Base-by-base conservation (phyloP, 1,140 invertebrate species). In the Drosophila repleta region DNA sequence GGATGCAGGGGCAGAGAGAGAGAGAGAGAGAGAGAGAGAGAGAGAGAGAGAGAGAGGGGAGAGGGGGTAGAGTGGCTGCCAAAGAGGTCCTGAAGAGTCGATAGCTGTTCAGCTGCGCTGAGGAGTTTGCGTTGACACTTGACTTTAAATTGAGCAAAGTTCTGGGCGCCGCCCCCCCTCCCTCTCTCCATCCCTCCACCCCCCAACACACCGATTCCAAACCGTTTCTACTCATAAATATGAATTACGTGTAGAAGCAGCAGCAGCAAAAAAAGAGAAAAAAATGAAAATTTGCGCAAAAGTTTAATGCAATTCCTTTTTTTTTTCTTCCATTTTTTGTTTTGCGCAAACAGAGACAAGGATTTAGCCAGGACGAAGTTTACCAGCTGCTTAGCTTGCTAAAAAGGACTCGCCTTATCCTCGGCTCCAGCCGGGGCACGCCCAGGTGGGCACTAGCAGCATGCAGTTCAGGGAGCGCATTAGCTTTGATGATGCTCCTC, bases 41-140 rank as follows among this genome's bases (percentile, higher is more conserved):
- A 1, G 24, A 5, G 24, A 18, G 43, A 35, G 35, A 15, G 55
- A 35, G 24, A 15, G 41, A 35, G 46, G 24, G n/a, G 7, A 13
- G 17, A 4, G 29, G 5, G 20, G 10, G 18, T 15, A 4, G 35
- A 65, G 63, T 71, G 61, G 35, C 24, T 45, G 64, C 26, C 37
- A 52, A 66, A 87, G 78, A 76, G 75, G 43, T 72, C 48, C 83
- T 82, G 57, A 55, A 82, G 78, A 73, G 78, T 87, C 70, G 71
- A 87, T 77, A 67, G 74, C 75, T 63, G 77, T 85, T 73, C 66
- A 60, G 60, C 60, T 56, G 72, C 70, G 71, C 81, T 61, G 76
- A 87, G 82, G 63, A 85, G 81, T 85, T 85, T 85, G 81, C 81
- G 73, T 85, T 85, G 82, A 85, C 81, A 85, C 81, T 85, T 85